phyloP scores from a whole-genome alignment of 2,888 invertebrate species.

The Volucella zonaria region DNA sequence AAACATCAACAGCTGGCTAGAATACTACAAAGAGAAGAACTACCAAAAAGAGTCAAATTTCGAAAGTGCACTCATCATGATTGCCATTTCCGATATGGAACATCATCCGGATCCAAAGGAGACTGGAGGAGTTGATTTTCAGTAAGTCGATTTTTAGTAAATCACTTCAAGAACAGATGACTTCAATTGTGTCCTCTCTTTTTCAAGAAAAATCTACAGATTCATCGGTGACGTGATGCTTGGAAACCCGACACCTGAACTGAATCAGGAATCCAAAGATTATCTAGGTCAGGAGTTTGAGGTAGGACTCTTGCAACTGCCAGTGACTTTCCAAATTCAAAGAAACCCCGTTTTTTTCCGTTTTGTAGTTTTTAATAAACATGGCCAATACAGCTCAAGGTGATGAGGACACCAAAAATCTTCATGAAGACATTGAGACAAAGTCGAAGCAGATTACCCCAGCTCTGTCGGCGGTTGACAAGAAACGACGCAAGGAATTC shows the following conservation, averaged over 20 bases:
- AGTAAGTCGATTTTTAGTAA: conserved; percentile 43
- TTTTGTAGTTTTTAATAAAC: conserved; percentile 51
- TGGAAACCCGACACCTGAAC: conserved; percentile 78
- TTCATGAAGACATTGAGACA: conserved; percentile 30
- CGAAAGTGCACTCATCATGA: conserved; percentile 78
- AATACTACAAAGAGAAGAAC: conserved; percentile 75
- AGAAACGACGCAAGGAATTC: conserved; percentile 56
- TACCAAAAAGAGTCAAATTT: conserved; percentile 75
- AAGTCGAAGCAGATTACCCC: conserved; percentile 45
- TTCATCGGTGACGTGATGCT: conserved; percentile 79
- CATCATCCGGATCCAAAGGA: conserved; percentile 74
- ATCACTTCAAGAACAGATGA: not conserved
- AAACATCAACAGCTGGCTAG: conserved; percentile 78
- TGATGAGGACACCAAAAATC: conserved; percentile 48
- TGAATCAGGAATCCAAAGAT: conserved; percentile 75
- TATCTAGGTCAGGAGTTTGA: conserved; percentile 78
- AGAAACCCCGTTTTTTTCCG: not conserved
- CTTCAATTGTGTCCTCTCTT: not conserved
- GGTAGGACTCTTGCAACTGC: conserved; percentile 69
- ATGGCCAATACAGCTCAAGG: conserved; percentile 58
- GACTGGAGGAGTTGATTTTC: conserved; percentile 64
- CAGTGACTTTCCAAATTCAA: not conserved
- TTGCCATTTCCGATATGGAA: conserved; percentile 77
- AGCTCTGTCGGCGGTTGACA: conserved; percentile 12
- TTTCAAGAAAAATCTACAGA: conserved; percentile 77